Evolutionary conservation across 2,113 vertebrate species (phyloP).

Genomic region (Clupea harengus): DNA sequence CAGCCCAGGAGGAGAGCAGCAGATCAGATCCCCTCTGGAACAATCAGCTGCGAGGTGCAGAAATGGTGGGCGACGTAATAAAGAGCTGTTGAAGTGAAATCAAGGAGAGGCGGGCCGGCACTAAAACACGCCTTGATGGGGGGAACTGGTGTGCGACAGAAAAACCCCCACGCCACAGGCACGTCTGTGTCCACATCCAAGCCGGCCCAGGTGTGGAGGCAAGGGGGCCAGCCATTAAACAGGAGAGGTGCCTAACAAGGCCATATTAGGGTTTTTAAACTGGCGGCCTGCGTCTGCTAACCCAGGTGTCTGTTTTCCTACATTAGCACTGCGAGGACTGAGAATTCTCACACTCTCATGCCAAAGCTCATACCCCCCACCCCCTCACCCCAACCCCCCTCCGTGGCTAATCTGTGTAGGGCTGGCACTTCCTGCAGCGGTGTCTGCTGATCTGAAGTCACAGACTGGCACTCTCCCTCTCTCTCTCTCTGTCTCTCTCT

Average conservation of each 20-base stretch:
- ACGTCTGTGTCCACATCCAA: neutral
- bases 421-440: neutral
- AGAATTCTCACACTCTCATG: neutral
- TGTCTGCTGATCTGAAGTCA: neutral
- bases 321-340: neutral
- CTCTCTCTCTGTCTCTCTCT: neutral
- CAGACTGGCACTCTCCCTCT: neutral
- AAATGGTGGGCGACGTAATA: neutral
- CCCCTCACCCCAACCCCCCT: neutral
- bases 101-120: neutral
- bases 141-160: neutral
- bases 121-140: neutral
- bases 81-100: constrained; percentile 6
- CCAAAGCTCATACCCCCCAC: neutral
- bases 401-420: neutral
- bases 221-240: neutral
- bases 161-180: neutral
- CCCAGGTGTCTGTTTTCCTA: neutral
- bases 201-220: neutral
- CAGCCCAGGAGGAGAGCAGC: constrained; percentile 19
- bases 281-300: neutral
- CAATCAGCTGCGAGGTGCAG: neutral
- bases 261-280: neutral
- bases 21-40: neutral
- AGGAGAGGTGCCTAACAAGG: neutral